phyloP scores from a whole-genome alignment of 2,797 vertebrate genomes.

The Hylomyscus alleni region DNA sequence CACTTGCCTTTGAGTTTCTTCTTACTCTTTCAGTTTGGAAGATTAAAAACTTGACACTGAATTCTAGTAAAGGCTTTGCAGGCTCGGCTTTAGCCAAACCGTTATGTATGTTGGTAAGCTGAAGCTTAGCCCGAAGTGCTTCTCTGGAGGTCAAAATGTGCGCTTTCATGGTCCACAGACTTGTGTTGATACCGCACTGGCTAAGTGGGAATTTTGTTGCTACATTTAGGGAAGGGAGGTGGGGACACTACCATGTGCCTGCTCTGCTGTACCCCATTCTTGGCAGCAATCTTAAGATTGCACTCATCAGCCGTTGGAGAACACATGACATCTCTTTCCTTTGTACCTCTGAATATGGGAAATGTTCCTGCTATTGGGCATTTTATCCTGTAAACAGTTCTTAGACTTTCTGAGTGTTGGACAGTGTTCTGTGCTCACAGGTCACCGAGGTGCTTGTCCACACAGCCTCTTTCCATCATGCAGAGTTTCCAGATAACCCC shows the following conservation, averaged over 20 bases:
- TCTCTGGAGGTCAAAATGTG: not conserved
- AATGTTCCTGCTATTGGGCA: not conserved
- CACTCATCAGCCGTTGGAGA: not conserved
- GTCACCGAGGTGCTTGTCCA: not conserved
- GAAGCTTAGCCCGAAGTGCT: conserved; percentile 5
- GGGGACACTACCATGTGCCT: fast-evolving
- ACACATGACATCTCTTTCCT: not conserved
- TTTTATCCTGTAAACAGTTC: conserved; percentile 15
- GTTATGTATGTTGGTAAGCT: not conserved
- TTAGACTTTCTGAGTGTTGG: not conserved
- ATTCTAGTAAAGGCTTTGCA: conserved; percentile 58
- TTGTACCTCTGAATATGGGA: not conserved
- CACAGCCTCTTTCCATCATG: not conserved
- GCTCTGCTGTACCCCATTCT: not conserved
- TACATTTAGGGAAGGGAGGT: not conserved
- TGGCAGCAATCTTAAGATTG: not conserved
- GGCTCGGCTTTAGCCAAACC: not conserved
- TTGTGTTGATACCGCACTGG: not conserved
- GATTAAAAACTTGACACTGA: conserved; percentile 54
- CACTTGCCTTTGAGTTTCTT: conserved; percentile 42
- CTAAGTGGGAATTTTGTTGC: not conserved
- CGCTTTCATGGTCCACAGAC: not conserved
- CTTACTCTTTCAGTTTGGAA: conserved; percentile 33
- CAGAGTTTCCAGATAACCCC: not conserved
- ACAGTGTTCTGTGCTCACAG: not conserved